A percentile compares a stretch with the other conserved stretches of the same genome.
Evolutionary conservation across 2,113 vertebrate genomes (phyloP).

Genomic region (Dendropsophus ebraccatus): DNA sequence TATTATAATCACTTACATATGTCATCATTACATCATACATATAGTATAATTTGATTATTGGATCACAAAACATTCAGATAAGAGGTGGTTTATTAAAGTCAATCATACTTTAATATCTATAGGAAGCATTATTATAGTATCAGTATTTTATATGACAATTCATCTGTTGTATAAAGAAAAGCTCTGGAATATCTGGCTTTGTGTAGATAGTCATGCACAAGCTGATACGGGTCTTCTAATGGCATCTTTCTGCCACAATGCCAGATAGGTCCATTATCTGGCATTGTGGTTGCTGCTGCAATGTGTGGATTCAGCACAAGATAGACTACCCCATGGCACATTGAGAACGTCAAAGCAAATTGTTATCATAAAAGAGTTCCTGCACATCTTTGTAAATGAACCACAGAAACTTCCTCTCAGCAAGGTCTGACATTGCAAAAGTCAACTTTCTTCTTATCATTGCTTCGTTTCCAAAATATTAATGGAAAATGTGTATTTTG

Average conservation of each 20-base stretch:
- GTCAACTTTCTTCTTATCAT: neutral
- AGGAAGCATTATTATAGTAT: neutral
- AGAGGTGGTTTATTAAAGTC: too few species aligned
- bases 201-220: neutral
- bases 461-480: neutral
- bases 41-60: too few species aligned
- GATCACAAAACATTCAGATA: too few species aligned
- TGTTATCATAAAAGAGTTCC: conserved; percentile 8
- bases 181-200: too few species aligned
- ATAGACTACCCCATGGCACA: neutral
- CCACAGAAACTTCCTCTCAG: neutral
- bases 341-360: neutral
- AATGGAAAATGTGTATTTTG: neutral
- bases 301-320: conserved; percentile 2
- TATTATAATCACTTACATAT: too few species aligned
- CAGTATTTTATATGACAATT: neutral
- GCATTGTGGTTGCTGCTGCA: neutral
- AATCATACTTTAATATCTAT: too few species aligned
- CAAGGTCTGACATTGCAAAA: conserved; percentile 22
- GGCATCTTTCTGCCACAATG: too few species aligned
- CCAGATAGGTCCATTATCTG: neutral
- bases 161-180: neutral
- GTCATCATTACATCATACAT: too few species aligned
- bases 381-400: neutral
- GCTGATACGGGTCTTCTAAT: neutral